Base-by-base conservation (phyloP, 2,888 invertebrate species). In the Philhelius pedissequus region DNA sequence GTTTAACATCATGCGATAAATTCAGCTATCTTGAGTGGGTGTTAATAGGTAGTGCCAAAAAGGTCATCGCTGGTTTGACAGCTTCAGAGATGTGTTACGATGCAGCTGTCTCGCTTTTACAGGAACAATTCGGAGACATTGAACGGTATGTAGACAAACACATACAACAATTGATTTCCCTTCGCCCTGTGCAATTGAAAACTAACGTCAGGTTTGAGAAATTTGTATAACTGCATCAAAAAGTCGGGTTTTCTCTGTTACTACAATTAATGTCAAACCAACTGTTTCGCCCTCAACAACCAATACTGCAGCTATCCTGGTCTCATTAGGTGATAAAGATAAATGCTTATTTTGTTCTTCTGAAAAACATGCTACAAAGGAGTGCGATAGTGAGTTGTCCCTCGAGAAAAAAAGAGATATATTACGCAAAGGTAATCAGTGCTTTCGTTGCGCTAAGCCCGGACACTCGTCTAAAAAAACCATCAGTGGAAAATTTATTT, bases 21-120 rank as follows among this genome's bases (percentile, higher is more conserved):
- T 81, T 75, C 45, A 76, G 64, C n/a, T 81, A 76, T 27, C 45
- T 81, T 6, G 75, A 81, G 43, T 64, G 66, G 0, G 70, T 81
- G 11, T 71, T 81, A 6, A 52, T 60, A 0, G 80, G 75, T 3
- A 75, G 15, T n/a, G 81, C 81, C 13, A 64, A 60, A 35, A 66
- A 81, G 27, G 32, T 76, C 5, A 71, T 75, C 30, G 20, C 52
- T 1, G 38, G 56, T 15, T 68, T 75, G 48, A 62, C 54, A 1
- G 69, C 54, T 22, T 52, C 74, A 4, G 32, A 43, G 11, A 30
- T 20, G 32, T 78, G 79, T 15, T 80, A 74, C 27, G 73, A 80
- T 22, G 73, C 68, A 15, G 74, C 75, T 48, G 30, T 81, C 25
- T 69, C 74, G 1, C 54, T 81, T 43, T n/a, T 81, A n/a, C 40